Evolutionary conservation across 1,140 invertebrate genomes (phyloP), one percentile per base, ranked within the genome.

Genomic region (Pseudoatta argentina): DNA sequence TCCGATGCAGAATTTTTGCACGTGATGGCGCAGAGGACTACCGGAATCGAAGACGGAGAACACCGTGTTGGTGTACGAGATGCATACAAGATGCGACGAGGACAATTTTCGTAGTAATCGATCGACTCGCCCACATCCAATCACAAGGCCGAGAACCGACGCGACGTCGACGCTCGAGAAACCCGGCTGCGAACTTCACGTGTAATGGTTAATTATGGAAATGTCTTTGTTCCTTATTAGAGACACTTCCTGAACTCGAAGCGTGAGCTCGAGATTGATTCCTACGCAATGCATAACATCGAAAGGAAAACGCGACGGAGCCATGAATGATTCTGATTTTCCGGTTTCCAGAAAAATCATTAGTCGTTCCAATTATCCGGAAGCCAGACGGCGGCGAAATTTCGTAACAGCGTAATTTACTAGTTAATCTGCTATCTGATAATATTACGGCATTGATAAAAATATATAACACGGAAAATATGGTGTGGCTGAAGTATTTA

Each of bases 141-240:
- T 53, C 69, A 55, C 48, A 39, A 66, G 48, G 59, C 14, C 55
- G 12, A 21, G 39, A 55, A 3, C 14, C 34, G 34, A 72, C 24
- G 24, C 1, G 24, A 24, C 64, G n/a, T 14, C 67, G 59, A 76
- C 71, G 21, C 61, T 79, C 76, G 86, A 77, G 69, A 89, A 76
- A 85, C 48, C 12, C 63, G 69, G 30, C 57, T 61, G 63, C 76
- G 30, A 63, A 39, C 57, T 39, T 14, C 21, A 14, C 77, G 14
- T 64, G 73, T 90, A 91, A 91, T 82, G 48, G 66, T 73, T 90
- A 61, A 91, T 91, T 90, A 91, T 91, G 89, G 89, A 91, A 90
- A 91, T 91, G 82, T 90, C 89, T 88, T 91, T 85, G 89, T 91
- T 91, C 89, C 89, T 91, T 86, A 90, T 91, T 91, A 81, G 88